Percentiles rank a stretch among this genome's conserved stretches.
Evolutionary conservation across 2,113 vertebrate species (phyloP).

Genomic region (Apodemus speciosus): DNA sequence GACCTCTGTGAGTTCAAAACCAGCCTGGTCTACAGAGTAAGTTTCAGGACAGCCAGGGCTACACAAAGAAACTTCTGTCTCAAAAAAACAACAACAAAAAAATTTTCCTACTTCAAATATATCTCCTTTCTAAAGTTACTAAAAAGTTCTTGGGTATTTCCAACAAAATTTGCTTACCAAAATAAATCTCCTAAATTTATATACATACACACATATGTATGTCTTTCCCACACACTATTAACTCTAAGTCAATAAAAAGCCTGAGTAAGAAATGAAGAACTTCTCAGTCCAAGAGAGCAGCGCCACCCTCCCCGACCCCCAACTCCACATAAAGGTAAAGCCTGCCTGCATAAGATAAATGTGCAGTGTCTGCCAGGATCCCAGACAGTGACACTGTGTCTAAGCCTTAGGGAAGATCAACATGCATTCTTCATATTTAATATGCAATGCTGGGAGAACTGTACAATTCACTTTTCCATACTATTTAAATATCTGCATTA

Average conservation of each 20-base stretch:
- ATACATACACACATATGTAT: not conserved
- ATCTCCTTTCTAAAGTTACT: constrained; percentile 31
- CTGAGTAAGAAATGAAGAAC: not conserved
- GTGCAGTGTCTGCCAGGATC: not conserved
- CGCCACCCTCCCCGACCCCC: not conserved
- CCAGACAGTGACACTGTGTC: not conserved
- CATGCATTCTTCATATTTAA: not conserved
- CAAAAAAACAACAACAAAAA: not conserved
- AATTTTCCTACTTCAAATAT: not conserved
- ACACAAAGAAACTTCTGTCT: not conserved
- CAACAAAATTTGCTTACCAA: constrained; percentile 40
- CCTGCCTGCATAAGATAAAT: not conserved
- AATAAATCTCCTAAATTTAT: not conserved
- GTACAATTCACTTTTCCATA: not conserved
- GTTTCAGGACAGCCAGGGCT: not conserved
- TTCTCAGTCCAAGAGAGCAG: not conserved
- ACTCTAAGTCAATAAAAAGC: not conserved
- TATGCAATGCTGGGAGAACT: not conserved
- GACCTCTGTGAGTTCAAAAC: not conserved
- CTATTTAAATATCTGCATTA: not conserved
- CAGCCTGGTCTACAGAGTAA: not conserved
- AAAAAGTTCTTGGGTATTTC: constrained; percentile 1
- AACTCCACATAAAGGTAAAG: not conserved
- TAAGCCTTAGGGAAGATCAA: not conserved
- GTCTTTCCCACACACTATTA: not conserved